These are phyloP conservation scores for Tetragonula clypearis DNA, from an alignment of 1,140 invertebrate genomes.

Conservation along the genomic window DNA sequence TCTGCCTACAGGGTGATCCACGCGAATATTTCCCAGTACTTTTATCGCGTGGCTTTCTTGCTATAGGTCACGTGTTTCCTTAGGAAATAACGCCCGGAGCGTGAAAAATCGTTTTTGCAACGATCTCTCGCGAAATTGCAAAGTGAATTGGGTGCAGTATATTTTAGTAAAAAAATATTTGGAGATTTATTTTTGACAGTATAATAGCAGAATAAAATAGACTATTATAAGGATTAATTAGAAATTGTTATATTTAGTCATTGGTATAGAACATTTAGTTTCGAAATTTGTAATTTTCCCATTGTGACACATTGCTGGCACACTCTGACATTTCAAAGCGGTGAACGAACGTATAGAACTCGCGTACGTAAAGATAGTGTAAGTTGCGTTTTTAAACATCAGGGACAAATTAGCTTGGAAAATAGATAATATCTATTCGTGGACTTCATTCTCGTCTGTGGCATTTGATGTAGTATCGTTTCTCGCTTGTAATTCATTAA, in stretches of 20 bases:
- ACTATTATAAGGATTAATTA: background rate
- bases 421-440: background rate
- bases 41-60: background rate
- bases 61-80: background rate
- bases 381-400: background rate
- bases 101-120: too few relatives aligned
- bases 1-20: conserved; percentile 7
- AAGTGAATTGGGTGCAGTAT: too few relatives aligned
- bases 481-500: background rate
- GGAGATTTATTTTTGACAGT: background rate
- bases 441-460: background rate
- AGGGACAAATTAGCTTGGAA: background rate
- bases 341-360: too few relatives aligned
- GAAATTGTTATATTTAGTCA: background rate
- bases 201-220: background rate
- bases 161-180: background rate
- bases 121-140: too few relatives aligned
- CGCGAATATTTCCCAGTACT: background rate
- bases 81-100: too few relatives aligned
- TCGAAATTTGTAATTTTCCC: too few relatives aligned
- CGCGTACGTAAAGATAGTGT: background rate
- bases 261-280: too few relatives aligned
- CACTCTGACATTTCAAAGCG: too few relatives aligned
- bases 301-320: too few relatives aligned
- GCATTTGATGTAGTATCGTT: background rate